These are phyloP conservation scores for Drosophila teissieri DNA, from an alignment of 1,140 invertebrate genomes.

Conservation along the genomic window DNA sequence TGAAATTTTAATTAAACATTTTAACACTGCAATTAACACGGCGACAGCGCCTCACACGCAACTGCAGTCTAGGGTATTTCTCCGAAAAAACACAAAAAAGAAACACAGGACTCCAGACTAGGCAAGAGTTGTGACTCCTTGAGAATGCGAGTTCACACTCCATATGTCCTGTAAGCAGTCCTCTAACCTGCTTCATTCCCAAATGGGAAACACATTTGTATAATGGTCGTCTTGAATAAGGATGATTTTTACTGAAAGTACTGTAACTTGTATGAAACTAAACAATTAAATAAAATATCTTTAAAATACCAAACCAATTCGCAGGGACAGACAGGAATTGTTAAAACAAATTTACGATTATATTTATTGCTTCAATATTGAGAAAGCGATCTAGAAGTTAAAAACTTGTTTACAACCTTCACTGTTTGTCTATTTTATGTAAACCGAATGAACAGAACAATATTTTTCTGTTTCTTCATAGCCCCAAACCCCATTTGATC, in stretches of 20 bases:
- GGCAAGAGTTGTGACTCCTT: slow-evolving; percentile 30
- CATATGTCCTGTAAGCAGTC: slow-evolving; percentile 1
- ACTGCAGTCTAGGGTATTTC: slow-evolving; percentile 31
- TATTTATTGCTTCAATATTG: no score
- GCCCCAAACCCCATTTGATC: background rate
- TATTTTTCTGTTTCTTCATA: background rate
- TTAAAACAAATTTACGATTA: no score
- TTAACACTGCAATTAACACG: slow-evolving; percentile 78
- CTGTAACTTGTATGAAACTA: no score
- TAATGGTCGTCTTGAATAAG: slow-evolving; percentile 4
- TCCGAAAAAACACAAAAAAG: background rate
- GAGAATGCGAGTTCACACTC: background rate
- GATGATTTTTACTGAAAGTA: no score
- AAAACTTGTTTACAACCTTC: background rate
- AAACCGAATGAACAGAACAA: background rate
- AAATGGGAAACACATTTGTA: background rate
- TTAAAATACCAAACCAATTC: no score
- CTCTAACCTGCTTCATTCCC: background rate
- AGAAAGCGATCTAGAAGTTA: background rate
- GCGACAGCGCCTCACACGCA: slow-evolving; percentile 27
- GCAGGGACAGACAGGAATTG: no score
- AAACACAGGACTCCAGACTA: slow-evolving; percentile 3
- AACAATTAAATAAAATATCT: no score
- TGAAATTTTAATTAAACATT: slow-evolving; percentile 81
- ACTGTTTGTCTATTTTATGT: no score